Conservation (phyloP, 2,888 invertebrate species). For the Orchestes rusci region DNA sequence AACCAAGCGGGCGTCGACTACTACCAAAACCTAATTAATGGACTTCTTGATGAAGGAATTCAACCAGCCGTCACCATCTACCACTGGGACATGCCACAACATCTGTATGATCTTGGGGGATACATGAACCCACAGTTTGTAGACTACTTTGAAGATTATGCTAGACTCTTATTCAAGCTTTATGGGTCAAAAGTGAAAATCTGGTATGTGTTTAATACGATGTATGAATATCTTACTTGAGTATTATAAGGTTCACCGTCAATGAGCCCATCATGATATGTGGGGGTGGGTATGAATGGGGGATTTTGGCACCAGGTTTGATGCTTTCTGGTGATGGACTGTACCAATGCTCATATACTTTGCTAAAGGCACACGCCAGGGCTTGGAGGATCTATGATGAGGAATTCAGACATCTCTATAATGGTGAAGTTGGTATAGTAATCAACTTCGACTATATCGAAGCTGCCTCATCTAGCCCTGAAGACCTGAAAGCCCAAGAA, state of each 20-base stretch:
- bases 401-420: slow-evolving; percentile 40
- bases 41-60: slow-evolving; percentile 47
- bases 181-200: slow-evolving; percentile 31
- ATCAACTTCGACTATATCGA: too few species aligned
- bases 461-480: too few species aligned
- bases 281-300: background rate
- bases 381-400: slow-evolving; percentile 57
- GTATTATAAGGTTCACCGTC: too few species aligned
- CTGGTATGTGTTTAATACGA: too few species aligned
- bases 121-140: slow-evolving; percentile 27
- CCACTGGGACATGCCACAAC: slow-evolving; percentile 51
- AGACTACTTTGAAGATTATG: slow-evolving; percentile 29
- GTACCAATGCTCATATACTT: slow-evolving; percentile 58
- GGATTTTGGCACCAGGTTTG: slow-evolving; percentile 13
- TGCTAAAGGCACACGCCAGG: slow-evolving; percentile 60
- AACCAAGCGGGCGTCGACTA: slow-evolving; percentile 1
- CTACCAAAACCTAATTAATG: slow-evolving; percentile 6
- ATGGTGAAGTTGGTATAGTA: too few species aligned
- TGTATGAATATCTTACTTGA: too few species aligned
- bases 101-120: slow-evolving; percentile 38
- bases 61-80: slow-evolving; percentile 48
- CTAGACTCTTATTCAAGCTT: slow-evolving; percentile 26
- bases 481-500: too few species aligned
- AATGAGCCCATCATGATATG: slow-evolving; percentile 22
- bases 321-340: slow-evolving; percentile 9